phyloP scores from a whole-genome alignment of 2,797 vertebrate species.

The Enteromius viviparus region DNA sequence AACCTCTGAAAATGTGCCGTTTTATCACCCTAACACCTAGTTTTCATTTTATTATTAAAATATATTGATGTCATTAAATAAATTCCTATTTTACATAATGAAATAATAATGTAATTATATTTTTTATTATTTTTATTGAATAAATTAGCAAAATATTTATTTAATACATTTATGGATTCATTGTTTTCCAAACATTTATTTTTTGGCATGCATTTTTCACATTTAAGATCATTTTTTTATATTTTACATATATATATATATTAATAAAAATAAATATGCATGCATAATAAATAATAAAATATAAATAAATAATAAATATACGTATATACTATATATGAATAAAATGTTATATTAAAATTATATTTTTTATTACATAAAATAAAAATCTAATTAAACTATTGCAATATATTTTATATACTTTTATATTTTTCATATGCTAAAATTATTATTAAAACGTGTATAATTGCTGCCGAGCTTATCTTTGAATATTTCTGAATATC shows the following conservation, averaged over 20 bases:
- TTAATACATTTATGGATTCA: not conserved
- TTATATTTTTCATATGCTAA: no score
- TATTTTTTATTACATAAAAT: no score
- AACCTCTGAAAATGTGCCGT: not conserved
- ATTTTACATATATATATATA: not conserved
- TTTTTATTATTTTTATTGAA: no score
- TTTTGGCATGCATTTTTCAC: not conserved
- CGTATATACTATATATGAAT: not conserved
- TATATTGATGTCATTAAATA: not conserved
- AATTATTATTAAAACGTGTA: no score
- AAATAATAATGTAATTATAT: no score
- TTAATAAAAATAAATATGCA: not conserved
- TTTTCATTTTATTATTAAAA: not conserved
- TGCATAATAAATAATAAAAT: not conserved
- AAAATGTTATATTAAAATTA: not conserved
- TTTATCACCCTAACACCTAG: not conserved
- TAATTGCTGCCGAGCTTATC: not conserved
- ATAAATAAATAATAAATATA: not conserved
- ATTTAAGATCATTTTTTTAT: not conserved
- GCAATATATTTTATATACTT: no score
- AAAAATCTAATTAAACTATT: no score
- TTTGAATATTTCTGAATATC: not conserved
- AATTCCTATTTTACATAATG: not conserved
- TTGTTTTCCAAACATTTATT: not conserved
- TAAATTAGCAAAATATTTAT: no score